Conservation (phyloP, 2,888 invertebrate species). For the Zaprionus lineosus region DNA sequence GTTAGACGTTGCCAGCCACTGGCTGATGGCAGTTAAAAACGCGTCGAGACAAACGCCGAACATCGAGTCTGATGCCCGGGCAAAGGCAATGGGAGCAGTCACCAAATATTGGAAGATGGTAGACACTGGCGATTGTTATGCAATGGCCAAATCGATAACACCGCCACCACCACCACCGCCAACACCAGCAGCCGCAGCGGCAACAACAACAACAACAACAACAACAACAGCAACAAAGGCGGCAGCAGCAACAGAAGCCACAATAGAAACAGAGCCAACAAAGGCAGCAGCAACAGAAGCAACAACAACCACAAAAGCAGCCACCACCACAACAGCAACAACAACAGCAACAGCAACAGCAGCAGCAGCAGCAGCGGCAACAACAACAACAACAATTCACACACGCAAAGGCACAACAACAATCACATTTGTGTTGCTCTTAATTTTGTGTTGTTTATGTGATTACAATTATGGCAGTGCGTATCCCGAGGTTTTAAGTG, state of each 20-base stretch:
- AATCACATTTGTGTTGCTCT: slow-evolving; percentile 61
- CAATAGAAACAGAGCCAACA: slow-evolving; percentile 26
- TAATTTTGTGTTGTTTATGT: slow-evolving; percentile 74
- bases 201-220: slow-evolving; percentile 25
- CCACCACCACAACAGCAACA: slow-evolving; percentile 11
- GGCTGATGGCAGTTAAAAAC: slow-evolving; percentile 56
- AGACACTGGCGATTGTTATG: slow-evolving; percentile 60
- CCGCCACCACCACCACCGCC: slow-evolving; percentile 22
- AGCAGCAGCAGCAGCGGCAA: slow-evolving; percentile 23
- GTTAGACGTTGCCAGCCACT: slow-evolving; percentile 43
- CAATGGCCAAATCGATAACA: slow-evolving; percentile 69
- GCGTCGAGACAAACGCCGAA: slow-evolving; percentile 51
- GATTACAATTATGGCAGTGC: slow-evolving; percentile 74
- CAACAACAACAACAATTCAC: slow-evolving; percentile 37
- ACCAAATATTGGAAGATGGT: slow-evolving; percentile 38
- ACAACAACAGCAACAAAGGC: slow-evolving; percentile 26
- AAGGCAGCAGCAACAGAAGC: slow-evolving; percentile 23
- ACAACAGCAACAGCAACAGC: slow-evolving; percentile 17
- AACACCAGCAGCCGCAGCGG: slow-evolving; percentile 10
- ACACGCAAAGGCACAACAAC: slow-evolving; percentile 63
- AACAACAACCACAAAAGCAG: no score
- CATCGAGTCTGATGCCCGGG: slow-evolving; percentile 40
- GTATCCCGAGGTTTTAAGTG: slow-evolving; percentile 25
- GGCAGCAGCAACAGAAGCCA: slow-evolving; percentile 13
- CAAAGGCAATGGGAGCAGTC: slow-evolving; percentile 23